Evolutionary conservation across 2,888 invertebrate species (phyloP).

Genomic region (Harpalus rufipes): DNA sequence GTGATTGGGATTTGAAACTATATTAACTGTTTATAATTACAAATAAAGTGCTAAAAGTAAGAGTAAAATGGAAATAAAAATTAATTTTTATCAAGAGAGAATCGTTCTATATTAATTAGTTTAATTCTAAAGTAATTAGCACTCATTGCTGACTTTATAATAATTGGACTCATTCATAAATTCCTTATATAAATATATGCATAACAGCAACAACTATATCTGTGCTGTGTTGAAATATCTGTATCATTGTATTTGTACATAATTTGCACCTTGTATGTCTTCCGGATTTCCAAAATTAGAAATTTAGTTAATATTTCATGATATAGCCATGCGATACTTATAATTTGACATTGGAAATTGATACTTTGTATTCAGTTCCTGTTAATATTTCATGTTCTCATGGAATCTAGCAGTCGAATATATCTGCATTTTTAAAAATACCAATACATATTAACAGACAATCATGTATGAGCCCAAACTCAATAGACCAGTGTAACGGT

Average conservation of each 20-base stretch:
- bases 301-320: slow-evolving; percentile 40
- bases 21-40: neutral
- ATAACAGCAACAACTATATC: neutral
- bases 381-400: too few species aligned
- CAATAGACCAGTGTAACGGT: too few species aligned
- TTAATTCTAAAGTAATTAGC: neutral
- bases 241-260: slow-evolving; percentile 38
- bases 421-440: too few species aligned
- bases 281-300: slow-evolving; percentile 57
- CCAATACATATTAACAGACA: too few species aligned
- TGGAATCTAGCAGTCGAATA: too few species aligned
- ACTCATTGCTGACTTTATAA: neutral
- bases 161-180: neutral
- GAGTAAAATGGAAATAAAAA: neutral
- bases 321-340: neutral
- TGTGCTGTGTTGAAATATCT: neutral
- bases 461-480: too few species aligned
- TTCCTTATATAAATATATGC: slow-evolving; percentile 6
- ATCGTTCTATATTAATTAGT: neutral
- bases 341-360: neutral
- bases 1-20: too few species aligned
- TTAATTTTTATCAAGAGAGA: neutral
- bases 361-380: too few species aligned
- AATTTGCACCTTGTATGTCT: slow-evolving; percentile 48
- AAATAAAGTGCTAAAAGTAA: neutral